Percentiles rank a stretch among this genome's conserved stretches.
Evolutionary conservation across 92 coral and sea anemone genomes (phyloP).

Genomic region (Montipora capitata): DNA sequence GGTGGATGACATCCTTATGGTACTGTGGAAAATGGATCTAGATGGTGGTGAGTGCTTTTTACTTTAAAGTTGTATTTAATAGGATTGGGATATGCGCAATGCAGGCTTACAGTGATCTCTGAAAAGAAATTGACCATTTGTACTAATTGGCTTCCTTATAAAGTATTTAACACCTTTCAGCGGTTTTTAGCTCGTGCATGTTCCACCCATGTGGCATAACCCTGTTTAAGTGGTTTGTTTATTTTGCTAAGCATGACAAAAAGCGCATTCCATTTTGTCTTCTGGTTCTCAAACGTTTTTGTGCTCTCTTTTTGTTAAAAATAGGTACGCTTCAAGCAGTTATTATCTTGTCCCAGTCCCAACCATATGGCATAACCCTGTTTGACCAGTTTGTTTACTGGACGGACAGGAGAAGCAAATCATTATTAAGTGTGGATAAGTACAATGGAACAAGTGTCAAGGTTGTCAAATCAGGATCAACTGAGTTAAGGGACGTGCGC

Average conservation of each 20-base stretch:
- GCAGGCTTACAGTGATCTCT: no score
- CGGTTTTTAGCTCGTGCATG: background rate
- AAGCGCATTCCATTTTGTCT: no score
- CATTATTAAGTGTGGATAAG: slow-evolving; percentile 59
- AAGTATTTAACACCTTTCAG: no score
- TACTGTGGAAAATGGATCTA: slow-evolving; percentile 82
- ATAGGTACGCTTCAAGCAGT: slow-evolving; percentile 9
- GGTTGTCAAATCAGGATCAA: background rate
- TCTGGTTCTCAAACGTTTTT: background rate
- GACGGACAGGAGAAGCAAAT: slow-evolving; percentile 58
- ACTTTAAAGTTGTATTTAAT: background rate
- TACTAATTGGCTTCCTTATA: no score
- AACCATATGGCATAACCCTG: slow-evolving; percentile 78
- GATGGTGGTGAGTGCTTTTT: slow-evolving; percentile 78
- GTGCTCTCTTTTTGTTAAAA: background rate
- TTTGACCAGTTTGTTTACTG: slow-evolving; percentile 83
- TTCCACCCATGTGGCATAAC: slow-evolving; percentile 77
- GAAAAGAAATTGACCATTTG: no score
- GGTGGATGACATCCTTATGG: slow-evolving; percentile 69
- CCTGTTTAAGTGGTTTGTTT: slow-evolving; percentile 73
- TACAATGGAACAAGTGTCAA: slow-evolving; percentile 53
- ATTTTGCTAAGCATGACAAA: slow-evolving; percentile 12
- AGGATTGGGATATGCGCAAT: no score
- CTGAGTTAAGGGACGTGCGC: slow-evolving; percentile 69
- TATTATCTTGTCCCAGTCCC: slow-evolving; percentile 4